These are phyloP conservation scores for Psilopogon haemacephalus DNA, from an alignment of 2,113 vertebrate genomes.

Conservation along the genomic window DNA sequence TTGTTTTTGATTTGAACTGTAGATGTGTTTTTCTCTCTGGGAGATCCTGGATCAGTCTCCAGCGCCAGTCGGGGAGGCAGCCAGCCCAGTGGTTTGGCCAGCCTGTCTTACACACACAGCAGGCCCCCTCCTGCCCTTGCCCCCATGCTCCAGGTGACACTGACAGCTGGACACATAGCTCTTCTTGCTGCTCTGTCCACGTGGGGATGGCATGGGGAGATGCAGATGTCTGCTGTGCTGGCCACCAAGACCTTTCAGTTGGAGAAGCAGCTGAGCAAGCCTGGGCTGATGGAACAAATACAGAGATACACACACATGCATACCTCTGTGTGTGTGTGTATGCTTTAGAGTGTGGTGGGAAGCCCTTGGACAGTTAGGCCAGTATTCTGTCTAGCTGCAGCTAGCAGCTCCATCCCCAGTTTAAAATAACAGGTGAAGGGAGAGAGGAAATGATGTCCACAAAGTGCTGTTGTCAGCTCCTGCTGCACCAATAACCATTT, in stretches of 20 bases:
- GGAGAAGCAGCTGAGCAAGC: neutral
- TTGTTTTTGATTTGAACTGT: neutral
- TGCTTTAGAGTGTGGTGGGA: neutral
- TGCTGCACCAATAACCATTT: neutral
- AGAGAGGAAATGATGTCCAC: neutral
- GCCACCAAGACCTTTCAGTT: neutral
- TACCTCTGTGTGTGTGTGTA: rapidly evolving
- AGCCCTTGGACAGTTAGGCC: neutral
- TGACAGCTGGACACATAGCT: neutral
- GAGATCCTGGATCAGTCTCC: neutral
- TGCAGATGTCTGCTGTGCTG: neutral
- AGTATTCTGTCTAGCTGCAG: neutral
- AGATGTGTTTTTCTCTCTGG: neutral
- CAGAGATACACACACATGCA: rapidly evolving
- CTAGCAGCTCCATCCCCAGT: neutral
- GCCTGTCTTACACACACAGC: rapidly evolving
- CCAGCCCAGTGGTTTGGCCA: neutral
- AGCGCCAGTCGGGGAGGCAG: rapidly evolving
- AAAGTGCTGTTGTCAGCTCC: neutral
- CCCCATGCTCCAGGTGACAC: neutral
- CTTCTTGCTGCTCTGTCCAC: rapidly evolving
- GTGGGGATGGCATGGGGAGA: rapidly evolving
- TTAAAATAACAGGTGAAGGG: neutral
- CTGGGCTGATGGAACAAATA: neutral
- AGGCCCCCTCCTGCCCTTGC: neutral